phyloP scores from a whole-genome alignment of 1,140 invertebrate species.

The Hyposmocoma kahamanoa region DNA sequence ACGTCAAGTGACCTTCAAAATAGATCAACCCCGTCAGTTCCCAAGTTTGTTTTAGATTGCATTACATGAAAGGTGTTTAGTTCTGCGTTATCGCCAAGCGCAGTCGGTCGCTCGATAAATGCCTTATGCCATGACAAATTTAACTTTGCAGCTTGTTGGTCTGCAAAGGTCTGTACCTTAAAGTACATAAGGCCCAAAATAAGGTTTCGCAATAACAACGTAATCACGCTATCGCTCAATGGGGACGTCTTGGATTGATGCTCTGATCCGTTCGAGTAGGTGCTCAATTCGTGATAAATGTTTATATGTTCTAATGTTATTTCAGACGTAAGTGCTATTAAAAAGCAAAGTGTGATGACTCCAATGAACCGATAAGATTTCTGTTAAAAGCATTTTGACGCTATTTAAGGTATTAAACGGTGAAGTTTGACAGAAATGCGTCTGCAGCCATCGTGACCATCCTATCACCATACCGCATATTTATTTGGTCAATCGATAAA shows the following conservation, averaged over 20 bases:
- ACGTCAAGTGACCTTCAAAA: too few species aligned
- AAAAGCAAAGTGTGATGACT: background rate
- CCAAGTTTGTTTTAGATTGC: slow-evolving; percentile 32
- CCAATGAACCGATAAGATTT: background rate
- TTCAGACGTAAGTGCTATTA: background rate
- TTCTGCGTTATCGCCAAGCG: slow-evolving; percentile 36
- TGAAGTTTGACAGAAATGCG: slow-evolving; percentile 15
- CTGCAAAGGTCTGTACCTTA: slow-evolving; percentile 10
- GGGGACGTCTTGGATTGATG: slow-evolving; percentile 29
- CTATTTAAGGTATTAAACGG: background rate
- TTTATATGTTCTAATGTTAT: slow-evolving; percentile 9
- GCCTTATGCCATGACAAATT: slow-evolving; percentile 23
- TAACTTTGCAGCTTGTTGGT: slow-evolving; percentile 13
- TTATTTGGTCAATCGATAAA: slow-evolving; percentile 27
- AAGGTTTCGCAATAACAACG: slow-evolving; percentile 3
- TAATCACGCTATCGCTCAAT: slow-evolving; percentile 13
- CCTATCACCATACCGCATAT: slow-evolving; percentile 27
- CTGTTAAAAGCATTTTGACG: background rate
- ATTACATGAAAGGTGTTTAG: slow-evolving; percentile 29
- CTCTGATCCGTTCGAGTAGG: slow-evolving; percentile 14
- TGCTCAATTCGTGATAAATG: slow-evolving; percentile 24
- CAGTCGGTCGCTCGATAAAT: slow-evolving; percentile 36
- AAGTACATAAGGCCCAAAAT: slow-evolving; percentile 19
- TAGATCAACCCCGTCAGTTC: slow-evolving; percentile 4
- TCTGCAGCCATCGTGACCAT: slow-evolving; percentile 24